These are phyloP conservation scores for Trinorchestia longiramus DNA, from an alignment of 1,140 invertebrate genomes.

Conservation along the genomic window DNA sequence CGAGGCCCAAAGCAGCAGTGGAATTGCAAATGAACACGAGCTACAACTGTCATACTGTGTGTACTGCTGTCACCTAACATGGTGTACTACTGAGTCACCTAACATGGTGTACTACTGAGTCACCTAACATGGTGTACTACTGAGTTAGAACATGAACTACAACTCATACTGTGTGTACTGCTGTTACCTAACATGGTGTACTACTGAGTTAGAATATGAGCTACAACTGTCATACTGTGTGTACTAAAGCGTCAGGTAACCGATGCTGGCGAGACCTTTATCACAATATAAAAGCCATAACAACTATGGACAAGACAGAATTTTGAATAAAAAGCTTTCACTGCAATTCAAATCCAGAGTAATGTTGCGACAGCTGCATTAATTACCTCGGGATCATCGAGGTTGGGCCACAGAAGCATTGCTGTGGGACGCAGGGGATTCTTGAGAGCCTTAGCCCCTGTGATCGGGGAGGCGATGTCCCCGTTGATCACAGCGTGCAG, in stretches of 20 bases:
- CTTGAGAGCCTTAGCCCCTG: constrained; percentile 33
- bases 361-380: background rate
- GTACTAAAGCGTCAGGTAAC: too few species aligned
- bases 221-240: background rate
- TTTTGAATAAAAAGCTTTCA: background rate
- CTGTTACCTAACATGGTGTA: too few species aligned
- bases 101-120: too few species aligned
- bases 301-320: background rate
- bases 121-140: too few species aligned
- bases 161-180: background rate
- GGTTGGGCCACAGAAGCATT: constrained; percentile 70
- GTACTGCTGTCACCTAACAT: too few species aligned
- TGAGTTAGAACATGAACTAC: too few species aligned
- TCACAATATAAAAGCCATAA: background rate
- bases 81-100: too few species aligned
- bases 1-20: background rate
- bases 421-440: constrained; percentile 63
- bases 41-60: background rate
- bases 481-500: constrained; percentile 67
- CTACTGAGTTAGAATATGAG: too few species aligned
- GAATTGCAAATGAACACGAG: background rate
- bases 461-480: constrained; percentile 48
- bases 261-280: background rate
- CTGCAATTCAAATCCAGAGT: background rate
- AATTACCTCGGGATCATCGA: constrained; percentile 57